Base-by-base conservation (phyloP, 2,888 invertebrate species). In the Hesperia comma region DNA sequence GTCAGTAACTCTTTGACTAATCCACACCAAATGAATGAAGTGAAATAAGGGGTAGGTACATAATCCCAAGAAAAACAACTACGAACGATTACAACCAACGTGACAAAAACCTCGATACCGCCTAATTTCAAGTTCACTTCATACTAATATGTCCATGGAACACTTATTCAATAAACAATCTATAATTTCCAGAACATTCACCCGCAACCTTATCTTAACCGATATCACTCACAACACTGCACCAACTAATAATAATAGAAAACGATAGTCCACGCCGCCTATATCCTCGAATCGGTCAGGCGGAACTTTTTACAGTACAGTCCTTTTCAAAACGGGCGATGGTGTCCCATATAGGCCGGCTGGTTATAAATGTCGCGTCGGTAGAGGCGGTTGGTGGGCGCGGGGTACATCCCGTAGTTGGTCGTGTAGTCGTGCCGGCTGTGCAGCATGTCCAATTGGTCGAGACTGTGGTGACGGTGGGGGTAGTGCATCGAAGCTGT, bases 271-370 rank as follows among this genome's bases (percentile, higher is more conserved):
- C 80, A 46, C 72, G 69, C 79, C 85, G 85, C 80, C 84, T 85
- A 92, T 77, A 92, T 90, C 89, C 87, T 80, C 1, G 87, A 77
- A 71, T 92, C 92, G 86, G 83, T 81, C 5, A 92, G 83, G 79
- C 92, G 91, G 80, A 92, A 92, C 84, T 90, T 92, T 79, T 90
- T 92, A 78, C 92, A 92, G 75, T 87, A 91, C 68, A 90, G 81
- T 81, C 91, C 92, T 90, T 90, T 92, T 92, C 92, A 92, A 88
- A 92, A 92, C 77, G 91, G 92, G 78, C 92, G 88, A 76, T 92
- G 91, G 75, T 92, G 90, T 63, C 79, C 77, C 85, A 86, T 86
- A 69, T 88, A 90, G 21, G 85, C 79, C 57, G 90, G 79, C 80
- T 88, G 90, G 74, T 85, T 83, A 80, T 84, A 87, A 73, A 84